These are phyloP conservation scores for Platycheirus rosarum DNA, from an alignment of 2,888 invertebrate species.

Conservation along the genomic window DNA sequence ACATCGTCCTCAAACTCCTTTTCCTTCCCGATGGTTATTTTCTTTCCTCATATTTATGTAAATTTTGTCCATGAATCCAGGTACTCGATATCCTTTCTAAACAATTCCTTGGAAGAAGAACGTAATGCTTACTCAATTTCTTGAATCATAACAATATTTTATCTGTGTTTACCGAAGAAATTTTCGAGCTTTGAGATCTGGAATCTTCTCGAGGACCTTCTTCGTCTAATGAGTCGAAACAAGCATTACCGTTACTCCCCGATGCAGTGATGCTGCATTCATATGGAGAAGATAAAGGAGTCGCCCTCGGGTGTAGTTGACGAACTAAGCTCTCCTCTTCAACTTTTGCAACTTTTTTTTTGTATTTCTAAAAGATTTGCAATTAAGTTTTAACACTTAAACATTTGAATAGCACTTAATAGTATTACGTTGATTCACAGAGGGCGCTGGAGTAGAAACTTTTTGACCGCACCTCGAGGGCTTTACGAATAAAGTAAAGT, in stretches of 20 bases:
- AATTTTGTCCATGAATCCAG: constrained; percentile 40
- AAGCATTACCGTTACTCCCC: constrained; percentile 13
- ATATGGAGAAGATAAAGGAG: constrained; percentile 5
- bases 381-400: constrained; percentile 72
- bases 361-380: constrained; percentile 45
- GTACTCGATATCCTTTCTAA: background rate
- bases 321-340: constrained; percentile 14
- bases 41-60: constrained; percentile 71
- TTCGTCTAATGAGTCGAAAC: constrained; percentile 33
- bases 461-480: constrained; percentile 70
- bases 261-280: constrained; percentile 16
- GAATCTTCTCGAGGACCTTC: constrained; percentile 1
- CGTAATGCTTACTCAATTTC: constrained; percentile 24
- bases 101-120: constrained; percentile 19
- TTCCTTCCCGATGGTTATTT: constrained; percentile 28
- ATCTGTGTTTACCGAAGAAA: constrained; percentile 44
- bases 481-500: constrained; percentile 68
- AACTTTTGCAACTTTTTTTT: constrained; percentile 40
- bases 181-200: constrained; percentile 23
- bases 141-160: constrained; percentile 34
- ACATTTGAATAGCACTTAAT: constrained; percentile 69
- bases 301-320: background rate
- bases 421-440: constrained; percentile 61
- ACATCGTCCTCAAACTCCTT: background rate
- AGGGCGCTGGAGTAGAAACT: constrained; percentile 52